Percentiles rank a stretch among this genome's conserved stretches.
These are phyloP conservation scores for Orestias chungarensis DNA, from an alignment of 2,797 vertebrate species.

Conservation along the genomic window DNA sequence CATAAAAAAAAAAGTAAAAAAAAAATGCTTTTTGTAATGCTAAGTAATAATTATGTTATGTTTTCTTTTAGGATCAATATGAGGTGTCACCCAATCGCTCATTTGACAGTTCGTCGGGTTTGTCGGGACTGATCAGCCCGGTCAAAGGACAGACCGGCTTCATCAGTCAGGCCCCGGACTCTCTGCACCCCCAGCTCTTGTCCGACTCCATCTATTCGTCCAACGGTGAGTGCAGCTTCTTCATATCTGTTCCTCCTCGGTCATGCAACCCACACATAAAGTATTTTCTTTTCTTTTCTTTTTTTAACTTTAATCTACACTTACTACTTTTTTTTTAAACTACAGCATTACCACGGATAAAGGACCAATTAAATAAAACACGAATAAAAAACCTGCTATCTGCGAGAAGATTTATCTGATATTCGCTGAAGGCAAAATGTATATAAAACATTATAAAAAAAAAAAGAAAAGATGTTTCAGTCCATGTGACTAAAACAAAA, in stretches of 20 bases:
- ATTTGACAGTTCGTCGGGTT: constrained; percentile 61
- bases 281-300: no score
- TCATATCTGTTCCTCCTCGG: background rate
- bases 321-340: background rate
- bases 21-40: background rate
- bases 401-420: no score
- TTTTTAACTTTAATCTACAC: no score
- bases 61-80: constrained; percentile 54
- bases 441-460: no score
- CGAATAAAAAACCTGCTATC: no score
- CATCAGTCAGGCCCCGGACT: constrained; percentile 34
- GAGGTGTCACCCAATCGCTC: constrained; percentile 64
- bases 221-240: constrained; percentile 54
- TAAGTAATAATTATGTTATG: background rate
- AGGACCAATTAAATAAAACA: no score
- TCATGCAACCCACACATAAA: background rate
- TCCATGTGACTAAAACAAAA: no score
- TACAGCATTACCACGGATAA: no score
- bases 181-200: constrained; percentile 24
- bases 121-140: constrained; percentile 41
- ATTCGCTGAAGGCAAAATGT: no score
- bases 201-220: constrained; percentile 53
- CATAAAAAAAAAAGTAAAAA: no score
- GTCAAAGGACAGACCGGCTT: constrained; percentile 41
- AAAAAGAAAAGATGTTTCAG: no score